Base-by-base conservation (phyloP, 2,888 invertebrate genomes). In the Hermaeophaga mercurialis region DNA sequence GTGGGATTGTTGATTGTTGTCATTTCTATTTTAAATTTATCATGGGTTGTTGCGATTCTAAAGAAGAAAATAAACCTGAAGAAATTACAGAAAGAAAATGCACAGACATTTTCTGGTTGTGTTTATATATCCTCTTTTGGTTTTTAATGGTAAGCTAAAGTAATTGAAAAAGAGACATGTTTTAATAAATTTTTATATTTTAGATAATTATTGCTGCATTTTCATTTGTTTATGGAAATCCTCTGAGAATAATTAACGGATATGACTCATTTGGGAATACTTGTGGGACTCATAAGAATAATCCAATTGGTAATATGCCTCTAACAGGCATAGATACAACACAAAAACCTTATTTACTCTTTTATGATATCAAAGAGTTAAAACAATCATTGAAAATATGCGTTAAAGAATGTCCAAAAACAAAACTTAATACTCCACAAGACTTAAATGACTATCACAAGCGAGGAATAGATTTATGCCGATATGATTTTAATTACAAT, bases 231-330 rank as follows among this genome's bases (percentile, higher is more conserved):
- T 92, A 91, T 75, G 94, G 94, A 12, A 91, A 91, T 78, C 94
- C 94, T 0, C 78, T 88, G 69, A 83, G 94, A 62, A 83, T 95
- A 34, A 87, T 94, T 59, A 92, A 94, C 81, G 95, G 95, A 12
- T 94, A 91, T 77, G 95, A 96, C 76, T 94, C 93, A 53, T 96
- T 93, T 80, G 95, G 95, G 6, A 96, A 96, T 75, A 94, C 94
- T 24, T 97, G 96, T 77, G 96, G 96, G 11, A 87, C 90, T 17
- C 85, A 86, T 68, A 80, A 80, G 63, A 96, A 95, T 76, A 87
- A 86, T 65, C 85, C 85, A 64, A 84, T 91, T 59, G 85, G 85
- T 6, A 84, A 87, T 63, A 83, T 89, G 70, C 85, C 88, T 2
- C 75, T 90, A 43, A 90, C 94, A 15, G 96, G 95, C 8, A 82